Conservation (phyloP, 1,140 invertebrate genomes). For the Zeugodacus cucurbitae region DNA sequence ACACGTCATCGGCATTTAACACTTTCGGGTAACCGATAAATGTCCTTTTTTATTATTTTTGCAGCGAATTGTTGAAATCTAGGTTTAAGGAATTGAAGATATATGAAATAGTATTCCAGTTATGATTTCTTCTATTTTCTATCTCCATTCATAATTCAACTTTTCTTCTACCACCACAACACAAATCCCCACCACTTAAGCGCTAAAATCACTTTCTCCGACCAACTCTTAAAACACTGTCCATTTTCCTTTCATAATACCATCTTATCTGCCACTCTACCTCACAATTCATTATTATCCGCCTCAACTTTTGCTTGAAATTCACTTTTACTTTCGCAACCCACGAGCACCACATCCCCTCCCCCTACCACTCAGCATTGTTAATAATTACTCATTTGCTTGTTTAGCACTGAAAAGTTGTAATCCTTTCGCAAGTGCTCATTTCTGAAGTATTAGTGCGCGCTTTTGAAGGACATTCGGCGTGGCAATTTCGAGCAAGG, state of each 20-base stretch:
- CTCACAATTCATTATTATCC: background rate
- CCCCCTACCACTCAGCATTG: background rate
- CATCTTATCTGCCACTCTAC: background rate
- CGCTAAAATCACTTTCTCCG: background rate
- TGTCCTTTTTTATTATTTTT: background rate
- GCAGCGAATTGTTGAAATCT: background rate
- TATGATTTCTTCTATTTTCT: background rate
- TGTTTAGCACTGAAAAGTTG: constrained; percentile 26
- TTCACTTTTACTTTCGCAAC: background rate
- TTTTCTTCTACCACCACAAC: background rate
- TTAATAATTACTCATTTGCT: constrained; percentile 22
- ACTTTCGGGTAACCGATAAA: background rate
- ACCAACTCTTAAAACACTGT: background rate
- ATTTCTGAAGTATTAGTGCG: background rate
- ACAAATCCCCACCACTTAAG: background rate
- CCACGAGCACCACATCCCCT: background rate
- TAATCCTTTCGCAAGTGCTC: constrained; percentile 18
- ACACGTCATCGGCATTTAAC: background rate
- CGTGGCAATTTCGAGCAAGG: background rate
- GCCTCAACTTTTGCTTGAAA: background rate
- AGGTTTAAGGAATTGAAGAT: background rate
- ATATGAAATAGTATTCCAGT: background rate
- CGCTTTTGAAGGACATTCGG: background rate
- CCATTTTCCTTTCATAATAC: background rate
- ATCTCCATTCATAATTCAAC: background rate